These are phyloP conservation scores for Eumaeus atala DNA, from an alignment of 1,140 invertebrate species.

Conservation along the genomic window DNA sequence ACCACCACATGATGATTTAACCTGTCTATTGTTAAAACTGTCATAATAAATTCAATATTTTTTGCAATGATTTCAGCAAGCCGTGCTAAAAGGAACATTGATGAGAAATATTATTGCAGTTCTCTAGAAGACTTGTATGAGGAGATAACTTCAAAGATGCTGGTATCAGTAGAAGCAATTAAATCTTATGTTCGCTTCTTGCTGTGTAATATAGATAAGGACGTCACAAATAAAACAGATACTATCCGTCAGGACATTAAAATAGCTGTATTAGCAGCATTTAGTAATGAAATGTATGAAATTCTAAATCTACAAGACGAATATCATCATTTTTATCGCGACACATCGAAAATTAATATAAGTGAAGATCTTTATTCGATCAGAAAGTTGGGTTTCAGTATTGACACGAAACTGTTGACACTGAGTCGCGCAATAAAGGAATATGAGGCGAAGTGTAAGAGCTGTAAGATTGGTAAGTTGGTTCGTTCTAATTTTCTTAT, in stretches of 20 bases:
- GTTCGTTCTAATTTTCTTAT: no score
- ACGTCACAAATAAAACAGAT: conserved; percentile 23
- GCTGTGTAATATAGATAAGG: conserved; percentile 16
- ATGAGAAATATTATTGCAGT: conserved; percentile 26
- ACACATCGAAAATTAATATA: conserved; percentile 19
- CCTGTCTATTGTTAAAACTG: neutral
- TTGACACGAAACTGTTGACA: conserved; percentile 27
- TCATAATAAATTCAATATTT: conserved; percentile 12
- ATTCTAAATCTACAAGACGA: conserved; percentile 39
- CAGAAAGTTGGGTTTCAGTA: conserved; percentile 21
- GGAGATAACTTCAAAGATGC: conserved; percentile 23
- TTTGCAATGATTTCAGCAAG: conserved; percentile 11
- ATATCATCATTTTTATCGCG: conserved; percentile 31
- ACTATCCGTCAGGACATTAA: conserved; percentile 28
- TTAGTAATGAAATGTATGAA: conserved; percentile 36
- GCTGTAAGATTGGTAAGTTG: conserved; percentile 4
- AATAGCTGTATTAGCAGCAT: conserved; percentile 29
- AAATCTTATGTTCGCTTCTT: neutral
- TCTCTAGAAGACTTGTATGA: conserved; percentile 28
- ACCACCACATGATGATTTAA: no score
- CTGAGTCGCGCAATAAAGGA: conserved; percentile 9
- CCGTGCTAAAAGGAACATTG: conserved; percentile 19
- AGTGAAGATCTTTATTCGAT: conserved; percentile 17
- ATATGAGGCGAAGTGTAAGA: neutral
- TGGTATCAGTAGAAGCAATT: conserved; percentile 14